Percentiles rank a stretch among this genome's conserved stretches.
Conservation (phyloP, 2,113 vertebrate species). For the Macroglossus sobrinus region DNA sequence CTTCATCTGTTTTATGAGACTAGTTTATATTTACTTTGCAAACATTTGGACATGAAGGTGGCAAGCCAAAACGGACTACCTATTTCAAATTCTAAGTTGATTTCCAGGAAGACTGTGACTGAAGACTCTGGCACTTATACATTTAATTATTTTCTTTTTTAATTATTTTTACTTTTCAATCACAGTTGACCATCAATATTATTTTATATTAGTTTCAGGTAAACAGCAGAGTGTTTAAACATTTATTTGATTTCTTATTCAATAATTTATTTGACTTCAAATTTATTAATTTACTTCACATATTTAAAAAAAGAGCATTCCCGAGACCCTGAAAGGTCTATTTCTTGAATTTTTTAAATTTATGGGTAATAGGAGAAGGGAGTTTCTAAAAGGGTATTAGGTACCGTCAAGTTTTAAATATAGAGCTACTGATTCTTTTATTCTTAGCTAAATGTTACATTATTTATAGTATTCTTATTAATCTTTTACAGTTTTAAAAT, state of each 20-base stretch:
- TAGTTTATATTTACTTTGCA: not conserved
- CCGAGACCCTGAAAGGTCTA: not conserved
- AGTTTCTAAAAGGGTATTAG: not conserved
- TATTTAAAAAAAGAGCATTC: not conserved
- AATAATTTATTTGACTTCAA: not conserved
- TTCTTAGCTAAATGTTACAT: not conserved
- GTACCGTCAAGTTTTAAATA: not conserved
- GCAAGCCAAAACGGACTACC: not conserved
- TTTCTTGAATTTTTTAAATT: not conserved
- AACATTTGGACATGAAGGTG: not conserved
- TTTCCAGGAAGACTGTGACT: not conserved
- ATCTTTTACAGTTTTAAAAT: not conserved
- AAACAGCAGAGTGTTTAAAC: no score
- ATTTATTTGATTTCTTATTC: not conserved
- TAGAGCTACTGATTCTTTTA: not conserved
- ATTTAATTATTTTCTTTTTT: not conserved
- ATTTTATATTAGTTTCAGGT: no score
- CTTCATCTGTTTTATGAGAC: not conserved
- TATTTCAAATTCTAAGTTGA: not conserved
- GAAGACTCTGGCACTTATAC: not conserved
- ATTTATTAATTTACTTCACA: not conserved
- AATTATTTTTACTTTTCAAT: no score
- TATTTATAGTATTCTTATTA: not conserved
- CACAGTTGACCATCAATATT: no score
- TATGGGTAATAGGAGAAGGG: not conserved